A percentile compares a stretch with the other conserved stretches of the same genome.
These are phyloP conservation scores for Narcine bancroftii DNA, from an alignment of 2,113 vertebrate species.

Conservation along the genomic window DNA sequence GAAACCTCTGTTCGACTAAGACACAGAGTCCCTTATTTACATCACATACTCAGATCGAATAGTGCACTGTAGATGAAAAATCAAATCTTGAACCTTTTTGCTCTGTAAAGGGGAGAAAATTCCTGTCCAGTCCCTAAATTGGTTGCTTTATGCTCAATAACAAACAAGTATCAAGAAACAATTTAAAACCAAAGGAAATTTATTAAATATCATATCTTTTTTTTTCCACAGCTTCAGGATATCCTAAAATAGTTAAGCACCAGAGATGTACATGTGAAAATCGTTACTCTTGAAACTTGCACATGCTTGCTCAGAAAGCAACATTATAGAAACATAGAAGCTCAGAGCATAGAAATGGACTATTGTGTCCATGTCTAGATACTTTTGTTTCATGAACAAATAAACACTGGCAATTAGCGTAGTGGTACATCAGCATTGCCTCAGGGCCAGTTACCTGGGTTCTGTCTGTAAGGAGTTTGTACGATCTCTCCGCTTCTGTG, in stretches of 20 bases:
- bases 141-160: too few relatives aligned
- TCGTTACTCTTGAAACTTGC: not conserved
- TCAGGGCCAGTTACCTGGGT: too few relatives aligned
- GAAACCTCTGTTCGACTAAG: too few relatives aligned
- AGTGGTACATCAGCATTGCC: too few relatives aligned
- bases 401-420: slow-evolving; percentile 19
- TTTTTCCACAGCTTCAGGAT: not conserved
- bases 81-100: not conserved
- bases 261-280: not conserved
- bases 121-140: not conserved
- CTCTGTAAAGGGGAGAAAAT: not conserved
- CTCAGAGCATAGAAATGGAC: too few relatives aligned
- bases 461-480: too few relatives aligned
- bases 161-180: too few relatives aligned
- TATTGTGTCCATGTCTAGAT: not conserved
- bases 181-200: too few relatives aligned
- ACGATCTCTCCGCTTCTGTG: too few relatives aligned
- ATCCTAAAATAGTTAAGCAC: not conserved
- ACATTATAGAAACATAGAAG: not conserved
- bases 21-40: too few relatives aligned
- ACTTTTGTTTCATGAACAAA: not conserved
- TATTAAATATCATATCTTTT: too few relatives aligned
- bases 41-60: not conserved
- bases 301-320: not conserved
- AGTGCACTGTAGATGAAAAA: not conserved